These are phyloP conservation scores for Trachemys scripta DNA, from an alignment of 2,113 vertebrate species.

Conservation along the genomic window DNA sequence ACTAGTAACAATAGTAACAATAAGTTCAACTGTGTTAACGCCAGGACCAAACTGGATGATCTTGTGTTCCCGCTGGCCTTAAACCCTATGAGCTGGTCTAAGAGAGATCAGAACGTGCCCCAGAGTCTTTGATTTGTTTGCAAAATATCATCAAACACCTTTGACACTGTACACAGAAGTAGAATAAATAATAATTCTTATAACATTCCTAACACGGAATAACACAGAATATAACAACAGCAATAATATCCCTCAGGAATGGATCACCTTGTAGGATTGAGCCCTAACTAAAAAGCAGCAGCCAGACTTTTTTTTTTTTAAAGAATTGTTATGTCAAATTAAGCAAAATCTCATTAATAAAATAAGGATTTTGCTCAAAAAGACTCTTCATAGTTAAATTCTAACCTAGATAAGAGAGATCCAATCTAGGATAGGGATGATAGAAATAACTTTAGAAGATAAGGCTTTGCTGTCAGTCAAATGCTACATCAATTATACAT, in stretches of 20 bases:
- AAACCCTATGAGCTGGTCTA: background rate
- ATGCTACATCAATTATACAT: slow-evolving; percentile 45
- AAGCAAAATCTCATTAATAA: slow-evolving; percentile 53
- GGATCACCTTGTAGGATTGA: background rate
- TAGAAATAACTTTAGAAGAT: slow-evolving; percentile 37
- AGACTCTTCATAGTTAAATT: slow-evolving; percentile 33
- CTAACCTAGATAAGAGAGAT: slow-evolving; percentile 4
- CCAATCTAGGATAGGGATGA: background rate
- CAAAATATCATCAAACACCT: background rate
- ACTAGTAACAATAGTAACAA: background rate
- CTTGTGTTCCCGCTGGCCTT: background rate
- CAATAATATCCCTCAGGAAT: background rate
- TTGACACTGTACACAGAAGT: background rate
- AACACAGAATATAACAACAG: background rate
- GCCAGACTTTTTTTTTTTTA: slow-evolving; percentile 19
- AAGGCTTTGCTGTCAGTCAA: slow-evolving; percentile 27
- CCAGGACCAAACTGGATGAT: background rate
- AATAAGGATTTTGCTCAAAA: slow-evolving; percentile 45
- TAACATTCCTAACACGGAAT: background rate
- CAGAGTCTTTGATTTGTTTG: background rate
- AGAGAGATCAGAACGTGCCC: background rate
- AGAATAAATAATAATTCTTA: background rate
- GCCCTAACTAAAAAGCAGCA: slow-evolving; percentile 14
- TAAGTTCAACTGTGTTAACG: background rate
- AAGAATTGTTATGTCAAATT: slow-evolving; percentile 39